Conservation (phyloP, 2,888 invertebrate species). For the Cryptocephalus moraei region DNA sequence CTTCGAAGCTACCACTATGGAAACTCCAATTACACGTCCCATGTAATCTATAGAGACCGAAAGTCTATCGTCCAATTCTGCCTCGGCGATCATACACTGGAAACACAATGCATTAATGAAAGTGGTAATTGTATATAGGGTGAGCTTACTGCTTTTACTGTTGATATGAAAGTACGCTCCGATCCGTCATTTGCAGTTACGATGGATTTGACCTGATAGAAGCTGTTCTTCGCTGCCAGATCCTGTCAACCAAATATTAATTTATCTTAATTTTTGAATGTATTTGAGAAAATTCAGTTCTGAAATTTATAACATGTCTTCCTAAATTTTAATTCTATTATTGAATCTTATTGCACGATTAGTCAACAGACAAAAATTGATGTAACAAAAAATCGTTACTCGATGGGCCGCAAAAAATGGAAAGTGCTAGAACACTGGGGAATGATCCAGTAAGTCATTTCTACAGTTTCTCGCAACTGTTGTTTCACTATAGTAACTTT, state of each 20-base stretch:
- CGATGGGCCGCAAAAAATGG: too few species aligned
- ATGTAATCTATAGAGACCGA: conserved; percentile 71
- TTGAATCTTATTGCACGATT: too few species aligned
- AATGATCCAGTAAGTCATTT: too few species aligned
- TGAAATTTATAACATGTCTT: too few species aligned
- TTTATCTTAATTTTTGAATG: background rate
- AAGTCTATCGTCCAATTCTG: conserved; percentile 66
- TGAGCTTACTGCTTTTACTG: conserved; percentile 61
- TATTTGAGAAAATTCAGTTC: background rate
- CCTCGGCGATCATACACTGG: conserved; percentile 64
- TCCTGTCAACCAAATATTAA: conserved; percentile 37
- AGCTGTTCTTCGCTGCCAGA: conserved; percentile 56
- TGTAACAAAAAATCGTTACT: too few species aligned
- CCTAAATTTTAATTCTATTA: too few species aligned
- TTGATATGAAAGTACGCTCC: conserved; percentile 61
- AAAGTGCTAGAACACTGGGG: too few species aligned
- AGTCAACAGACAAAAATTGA: too few species aligned
- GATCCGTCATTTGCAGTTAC: conserved; percentile 57
- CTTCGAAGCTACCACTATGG: conserved; percentile 43
- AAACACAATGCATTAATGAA: conserved; percentile 12
- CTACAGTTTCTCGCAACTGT: too few species aligned
- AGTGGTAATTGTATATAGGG: background rate
- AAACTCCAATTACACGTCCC: conserved; percentile 68
- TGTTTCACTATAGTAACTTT: too few species aligned
- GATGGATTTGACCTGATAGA: conserved; percentile 63